phyloP scores from a whole-genome alignment of 2,113 vertebrate genomes.

The Ciconia boyciana region DNA sequence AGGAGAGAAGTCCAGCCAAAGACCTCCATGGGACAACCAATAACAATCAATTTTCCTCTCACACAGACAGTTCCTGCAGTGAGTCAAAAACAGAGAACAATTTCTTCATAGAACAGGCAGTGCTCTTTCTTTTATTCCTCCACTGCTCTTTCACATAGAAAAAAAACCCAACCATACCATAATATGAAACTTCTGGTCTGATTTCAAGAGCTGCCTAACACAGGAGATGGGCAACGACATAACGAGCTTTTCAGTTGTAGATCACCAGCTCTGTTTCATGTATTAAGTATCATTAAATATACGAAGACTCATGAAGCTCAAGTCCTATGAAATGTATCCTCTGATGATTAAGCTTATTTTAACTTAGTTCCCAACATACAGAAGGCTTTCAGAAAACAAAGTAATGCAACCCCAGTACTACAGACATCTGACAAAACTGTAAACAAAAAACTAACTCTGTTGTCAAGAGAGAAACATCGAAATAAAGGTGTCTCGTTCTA shows the following conservation, averaged over 20 bases:
- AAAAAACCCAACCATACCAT: background rate
- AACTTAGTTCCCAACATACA: background rate
- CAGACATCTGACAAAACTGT: background rate
- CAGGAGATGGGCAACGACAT: background rate
- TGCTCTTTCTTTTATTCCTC: background rate
- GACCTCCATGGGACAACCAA: background rate
- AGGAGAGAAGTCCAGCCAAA: background rate
- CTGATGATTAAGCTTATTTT: background rate
- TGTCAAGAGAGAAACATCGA: background rate
- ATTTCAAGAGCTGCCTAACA: background rate
- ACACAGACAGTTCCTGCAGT: background rate
- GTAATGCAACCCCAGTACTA: background rate
- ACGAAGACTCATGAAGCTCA: background rate
- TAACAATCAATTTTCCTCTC: background rate
- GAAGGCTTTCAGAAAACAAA: background rate
- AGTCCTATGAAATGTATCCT: background rate
- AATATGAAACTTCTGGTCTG: background rate
- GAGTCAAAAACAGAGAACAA: background rate
- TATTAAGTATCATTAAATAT: background rate
- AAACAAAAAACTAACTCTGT: background rate
- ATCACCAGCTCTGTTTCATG: background rate
- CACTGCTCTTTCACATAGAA: background rate
- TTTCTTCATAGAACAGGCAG: background rate
- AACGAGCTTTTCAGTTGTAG: background rate
- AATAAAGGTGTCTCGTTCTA: background rate